Evolutionary conservation across 2,797 vertebrate genomes (phyloP).

Genomic region (Sebastes minor): DNA sequence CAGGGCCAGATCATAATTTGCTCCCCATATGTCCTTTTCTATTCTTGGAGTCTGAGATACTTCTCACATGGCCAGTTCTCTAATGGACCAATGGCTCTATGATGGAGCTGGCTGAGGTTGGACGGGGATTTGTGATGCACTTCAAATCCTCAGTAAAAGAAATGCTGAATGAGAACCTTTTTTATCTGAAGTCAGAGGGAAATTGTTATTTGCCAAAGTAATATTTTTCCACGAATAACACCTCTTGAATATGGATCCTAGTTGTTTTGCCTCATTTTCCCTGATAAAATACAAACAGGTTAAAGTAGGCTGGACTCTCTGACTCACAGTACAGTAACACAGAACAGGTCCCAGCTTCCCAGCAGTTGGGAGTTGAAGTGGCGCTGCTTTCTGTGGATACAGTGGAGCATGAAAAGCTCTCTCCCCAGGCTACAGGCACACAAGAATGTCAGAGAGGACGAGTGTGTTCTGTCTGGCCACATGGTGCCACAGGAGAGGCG

Average conservation of each 20-base stretch:
- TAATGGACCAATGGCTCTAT: background rate
- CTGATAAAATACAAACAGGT: constrained; percentile 2
- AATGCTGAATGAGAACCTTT: background rate
- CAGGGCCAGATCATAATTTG: background rate
- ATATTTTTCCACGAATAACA: background rate
- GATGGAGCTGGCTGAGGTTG: background rate
- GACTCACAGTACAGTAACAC: constrained; percentile 36
- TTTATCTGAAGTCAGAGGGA: background rate
- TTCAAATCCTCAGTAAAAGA: background rate
- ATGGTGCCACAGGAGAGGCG: constrained; percentile 62
- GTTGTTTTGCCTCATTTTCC: background rate
- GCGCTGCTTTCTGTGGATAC: constrained; percentile 58
- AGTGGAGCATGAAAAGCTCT: constrained; percentile 72
- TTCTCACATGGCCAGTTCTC: background rate
- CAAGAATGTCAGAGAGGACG: constrained; percentile 57
- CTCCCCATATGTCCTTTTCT: background rate
- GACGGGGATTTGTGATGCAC: background rate
- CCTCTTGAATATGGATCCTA: background rate
- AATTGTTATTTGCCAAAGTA: background rate
- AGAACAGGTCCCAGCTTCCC: constrained; percentile 39
- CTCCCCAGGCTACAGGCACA: constrained; percentile 61
- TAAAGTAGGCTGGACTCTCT: constrained; percentile 9
- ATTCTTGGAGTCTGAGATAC: background rate
- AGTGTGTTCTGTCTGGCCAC: constrained; percentile 60
- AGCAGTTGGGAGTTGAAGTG: constrained; percentile 47